Base-by-base conservation (phyloP, 2,797 vertebrate genomes). In the Pogoniulus pusillus region DNA sequence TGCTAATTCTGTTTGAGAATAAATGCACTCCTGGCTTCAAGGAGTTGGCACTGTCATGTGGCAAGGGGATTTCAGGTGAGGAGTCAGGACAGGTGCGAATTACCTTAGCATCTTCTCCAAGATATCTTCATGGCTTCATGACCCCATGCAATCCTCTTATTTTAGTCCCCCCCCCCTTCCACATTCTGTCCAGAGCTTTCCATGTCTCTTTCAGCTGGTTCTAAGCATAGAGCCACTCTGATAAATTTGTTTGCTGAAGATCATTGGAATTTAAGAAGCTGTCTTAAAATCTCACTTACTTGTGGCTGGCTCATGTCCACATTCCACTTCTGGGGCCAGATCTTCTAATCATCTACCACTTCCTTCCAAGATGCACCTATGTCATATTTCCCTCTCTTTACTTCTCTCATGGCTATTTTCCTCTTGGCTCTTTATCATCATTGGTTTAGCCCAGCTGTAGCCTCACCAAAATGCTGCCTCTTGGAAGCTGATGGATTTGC, bases 221-320 rank as follows among this genome's bases (percentile, higher is more conserved):
- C 51, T 43, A 64, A 64, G 19, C 35, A 13, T 15, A 22, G 16
- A 85, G 4, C n/a, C 73, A 64, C 60, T 22, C 43, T 83, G 49
- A 19, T 63, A 69, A 35, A 35, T 72, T 54, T 15, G 4, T 57
- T 24, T 80, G 76, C 12, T 74, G 26, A 60, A 81, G 16, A 39
- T 16, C 18, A 74, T 83, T 29, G 12, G 27, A 29, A 10, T 64
- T 62, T n/a, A 41, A 78, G 70, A 59, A 83, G 4, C 24, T 32
- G 19, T 47, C 30, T 72, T 51, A 62, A 69, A 14, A 0, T 5
- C 23, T 1, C 16, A 29, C 2, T 64, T 62, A 2, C 1, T 23
- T 27, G 12, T 73, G 43, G 8, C 51, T 90, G 71, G 17, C 55
- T 90, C 20, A 12, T 43, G 26, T 19, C 68, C 59, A 19, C 13